Conservation (phyloP, 1,140 invertebrate species). For the Bombus affinis region DNA sequence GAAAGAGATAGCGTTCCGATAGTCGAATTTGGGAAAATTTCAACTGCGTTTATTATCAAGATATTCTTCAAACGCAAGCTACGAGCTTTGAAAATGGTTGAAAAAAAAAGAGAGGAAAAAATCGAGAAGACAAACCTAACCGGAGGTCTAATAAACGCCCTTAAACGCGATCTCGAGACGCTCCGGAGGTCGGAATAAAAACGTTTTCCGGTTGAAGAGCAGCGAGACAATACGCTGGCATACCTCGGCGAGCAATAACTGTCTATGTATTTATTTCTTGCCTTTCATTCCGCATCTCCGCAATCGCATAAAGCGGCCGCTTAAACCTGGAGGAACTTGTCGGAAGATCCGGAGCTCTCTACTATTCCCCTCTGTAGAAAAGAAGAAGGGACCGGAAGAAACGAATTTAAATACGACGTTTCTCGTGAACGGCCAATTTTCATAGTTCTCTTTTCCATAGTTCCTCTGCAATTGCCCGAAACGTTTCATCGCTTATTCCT, state of each 20-base stretch:
- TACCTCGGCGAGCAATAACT: slow-evolving; percentile 65
- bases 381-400: slow-evolving; percentile 12
- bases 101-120: neutral
- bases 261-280: slow-evolving; percentile 49
- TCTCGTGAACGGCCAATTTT: slow-evolving; percentile 31
- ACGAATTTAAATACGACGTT: slow-evolving; percentile 37
- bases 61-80: neutral
- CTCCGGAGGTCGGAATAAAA: slow-evolving; percentile 1
- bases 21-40: neutral
- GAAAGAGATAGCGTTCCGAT: no score
- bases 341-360: slow-evolving; percentile 5
- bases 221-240: slow-evolving; percentile 26
- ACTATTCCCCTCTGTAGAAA: neutral
- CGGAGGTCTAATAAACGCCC: slow-evolving; percentile 2
- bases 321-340: slow-evolving; percentile 21
- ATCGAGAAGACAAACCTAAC: no score
- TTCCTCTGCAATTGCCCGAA: neutral
- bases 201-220: slow-evolving; percentile 19
- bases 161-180: slow-evolving; percentile 9
- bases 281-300: slow-evolving; percentile 39
- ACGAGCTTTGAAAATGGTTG: no score
- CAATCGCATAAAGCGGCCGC: slow-evolving; percentile 46
- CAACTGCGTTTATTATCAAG: no score
- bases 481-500: neutral
- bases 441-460: neutral